Percentiles rank a stretch among this genome's conserved stretches.
These are phyloP conservation scores for Epinephelus awoara DNA, from an alignment of 2,797 vertebrate species.

Conservation along the genomic window DNA sequence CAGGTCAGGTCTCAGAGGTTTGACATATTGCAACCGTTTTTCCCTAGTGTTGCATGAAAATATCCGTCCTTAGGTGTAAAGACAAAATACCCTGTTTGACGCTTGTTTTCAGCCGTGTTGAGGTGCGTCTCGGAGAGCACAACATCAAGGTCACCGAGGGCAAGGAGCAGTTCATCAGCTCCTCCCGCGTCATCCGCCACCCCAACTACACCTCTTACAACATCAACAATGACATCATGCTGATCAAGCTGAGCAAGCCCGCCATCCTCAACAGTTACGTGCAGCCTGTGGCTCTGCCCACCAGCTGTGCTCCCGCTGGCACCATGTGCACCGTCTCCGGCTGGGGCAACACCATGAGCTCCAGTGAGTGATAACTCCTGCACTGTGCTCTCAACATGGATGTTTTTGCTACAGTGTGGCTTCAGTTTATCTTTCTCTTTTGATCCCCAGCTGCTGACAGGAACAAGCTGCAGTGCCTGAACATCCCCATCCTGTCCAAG, in stretches of 20 bases:
- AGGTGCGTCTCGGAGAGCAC: slow-evolving; percentile 89
- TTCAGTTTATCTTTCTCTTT: neutral
- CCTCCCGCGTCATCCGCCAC: slow-evolving; percentile 83
- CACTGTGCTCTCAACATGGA: neutral
- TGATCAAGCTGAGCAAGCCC: slow-evolving; percentile 87
- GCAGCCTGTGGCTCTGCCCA: slow-evolving; percentile 84
- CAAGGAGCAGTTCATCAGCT: slow-evolving; percentile 83
- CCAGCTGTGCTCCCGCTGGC: slow-evolving; percentile 78
- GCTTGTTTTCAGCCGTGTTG: slow-evolving; percentile 61
- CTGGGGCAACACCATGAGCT: slow-evolving; percentile 88
- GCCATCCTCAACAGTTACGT: slow-evolving; percentile 83
- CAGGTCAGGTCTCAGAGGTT: too few species aligned
- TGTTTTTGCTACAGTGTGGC: neutral
- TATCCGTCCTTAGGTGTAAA: too few species aligned
- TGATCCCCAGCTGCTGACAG: slow-evolving; percentile 49
- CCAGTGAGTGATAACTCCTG: slow-evolving; percentile 65
- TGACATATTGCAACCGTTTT: too few species aligned
- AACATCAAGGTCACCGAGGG: slow-evolving; percentile 75
- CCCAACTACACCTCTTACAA: slow-evolving; percentile 66
- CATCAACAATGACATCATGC: slow-evolving; percentile 91
- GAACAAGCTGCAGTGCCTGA: slow-evolving; percentile 78
- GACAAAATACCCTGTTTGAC: too few species aligned
- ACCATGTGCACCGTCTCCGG: slow-evolving; percentile 88
- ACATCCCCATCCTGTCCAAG: slow-evolving; percentile 76
- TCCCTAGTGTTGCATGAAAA: too few species aligned